Conservation (phyloP, 53 echinoderm and acorn worm species). For the Patiria pectinifera region DNA sequence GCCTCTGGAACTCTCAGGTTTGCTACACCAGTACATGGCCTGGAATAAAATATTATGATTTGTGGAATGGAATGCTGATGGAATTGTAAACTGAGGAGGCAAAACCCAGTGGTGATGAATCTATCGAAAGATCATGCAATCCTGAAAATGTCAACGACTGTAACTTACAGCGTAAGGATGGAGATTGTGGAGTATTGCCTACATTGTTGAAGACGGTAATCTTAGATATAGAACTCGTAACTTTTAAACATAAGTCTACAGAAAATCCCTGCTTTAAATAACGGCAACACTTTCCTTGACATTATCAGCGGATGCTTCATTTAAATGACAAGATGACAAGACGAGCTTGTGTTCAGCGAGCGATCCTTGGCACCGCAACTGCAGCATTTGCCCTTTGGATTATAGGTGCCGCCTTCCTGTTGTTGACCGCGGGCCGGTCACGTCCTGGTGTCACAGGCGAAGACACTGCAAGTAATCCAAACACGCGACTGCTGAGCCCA, state of each 20-base stretch:
- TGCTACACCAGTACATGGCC: not conserved
- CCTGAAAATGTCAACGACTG: not conserved
- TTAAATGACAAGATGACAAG: conserved; percentile 14
- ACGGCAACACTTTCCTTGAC: not conserved
- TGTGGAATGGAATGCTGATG: conserved; percentile 45
- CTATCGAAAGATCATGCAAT: not conserved
- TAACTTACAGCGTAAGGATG: no score
- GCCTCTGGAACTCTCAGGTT: conserved; percentile 40
- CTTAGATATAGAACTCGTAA: not conserved
- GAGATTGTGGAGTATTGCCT: not conserved
- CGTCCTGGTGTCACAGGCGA: not conserved
- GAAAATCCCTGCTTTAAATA: not conserved
- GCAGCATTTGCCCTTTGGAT: conserved; percentile 47
- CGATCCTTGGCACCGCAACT: conserved; percentile 19
- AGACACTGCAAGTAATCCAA: not conserved
- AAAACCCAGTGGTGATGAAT: conserved; percentile 23
- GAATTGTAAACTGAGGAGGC: conserved; percentile 12
- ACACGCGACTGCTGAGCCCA: conserved; percentile 34
- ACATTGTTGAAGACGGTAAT: not conserved
- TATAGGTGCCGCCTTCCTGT: conserved; percentile 36
- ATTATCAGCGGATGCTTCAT: not conserved
- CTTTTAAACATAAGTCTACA: not conserved
- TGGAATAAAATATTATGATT: conserved; percentile 1
- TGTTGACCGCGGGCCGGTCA: conserved; percentile 10
- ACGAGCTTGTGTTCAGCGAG: not conserved